A percentile compares a stretch with the other conserved stretches of the same genome.
These are phyloP conservation scores for Archivesica marissinica DNA, from an alignment of 1,140 invertebrate species.

Conservation along the genomic window DNA sequence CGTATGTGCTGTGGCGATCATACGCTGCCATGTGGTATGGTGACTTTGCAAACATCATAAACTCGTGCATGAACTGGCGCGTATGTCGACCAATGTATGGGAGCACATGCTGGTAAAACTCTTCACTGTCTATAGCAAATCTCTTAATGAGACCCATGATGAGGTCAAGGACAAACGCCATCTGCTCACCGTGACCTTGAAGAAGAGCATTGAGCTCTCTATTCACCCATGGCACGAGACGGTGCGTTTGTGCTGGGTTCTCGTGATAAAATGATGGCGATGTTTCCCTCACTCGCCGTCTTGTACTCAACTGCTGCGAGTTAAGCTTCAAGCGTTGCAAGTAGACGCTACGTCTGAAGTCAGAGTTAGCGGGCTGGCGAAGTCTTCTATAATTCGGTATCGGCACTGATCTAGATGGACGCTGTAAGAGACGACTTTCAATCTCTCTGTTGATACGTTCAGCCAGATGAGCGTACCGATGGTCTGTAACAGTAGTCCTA, in stretches of 20 bases:
- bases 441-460: slow-evolving; percentile 42
- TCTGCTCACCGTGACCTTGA: slow-evolving; percentile 85
- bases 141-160: slow-evolving; percentile 89
- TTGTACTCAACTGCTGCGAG: slow-evolving; percentile 74
- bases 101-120: slow-evolving; percentile 87
- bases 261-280: slow-evolving; percentile 89
- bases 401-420: slow-evolving; percentile 57
- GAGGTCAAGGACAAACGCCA: slow-evolving; percentile 87
- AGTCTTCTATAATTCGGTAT: slow-evolving; percentile 65
- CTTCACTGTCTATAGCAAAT: slow-evolving; percentile 89
- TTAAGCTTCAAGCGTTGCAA: slow-evolving; percentile 90
- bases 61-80: slow-evolving; percentile 94
- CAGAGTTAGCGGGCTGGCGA: slow-evolving; percentile 76
- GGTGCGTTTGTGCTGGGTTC: slow-evolving; percentile 91
- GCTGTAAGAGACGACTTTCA: slow-evolving; percentile 59
- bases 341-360: slow-evolving; percentile 90
- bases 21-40: slow-evolving; percentile 92
- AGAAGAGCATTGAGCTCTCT: slow-evolving; percentile 91
- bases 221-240: slow-evolving; percentile 94
- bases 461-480: slow-evolving; percentile 46
- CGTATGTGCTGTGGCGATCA: slow-evolving; percentile 83
- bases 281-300: slow-evolving; percentile 76
- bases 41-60: slow-evolving; percentile 93
- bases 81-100: slow-evolving; percentile 83
- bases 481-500: slow-evolving; percentile 76